phyloP scores from a whole-genome alignment of 2,888 invertebrate genomes.

The Volucella bombylans region DNA sequence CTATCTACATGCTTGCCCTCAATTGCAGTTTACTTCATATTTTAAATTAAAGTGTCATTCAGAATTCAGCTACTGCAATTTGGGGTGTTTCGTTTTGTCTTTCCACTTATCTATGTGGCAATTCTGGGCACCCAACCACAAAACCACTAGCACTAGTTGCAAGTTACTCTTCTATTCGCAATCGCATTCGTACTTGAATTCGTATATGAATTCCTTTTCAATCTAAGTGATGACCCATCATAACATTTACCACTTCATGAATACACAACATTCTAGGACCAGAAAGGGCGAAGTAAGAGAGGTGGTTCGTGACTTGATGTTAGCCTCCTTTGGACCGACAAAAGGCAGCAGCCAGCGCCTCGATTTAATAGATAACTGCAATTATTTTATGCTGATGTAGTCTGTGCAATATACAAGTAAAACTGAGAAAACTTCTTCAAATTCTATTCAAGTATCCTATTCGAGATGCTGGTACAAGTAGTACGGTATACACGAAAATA shows the following conservation, averaged over 20 bases:
- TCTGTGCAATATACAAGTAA: not conserved
- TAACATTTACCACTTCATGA: slow-evolving; percentile 69
- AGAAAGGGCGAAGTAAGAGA: not conserved
- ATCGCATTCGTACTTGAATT: no score
- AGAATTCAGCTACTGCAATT: slow-evolving; percentile 14
- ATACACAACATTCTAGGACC: slow-evolving; percentile 21
- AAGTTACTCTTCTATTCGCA: no score
- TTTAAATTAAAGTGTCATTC: slow-evolving; percentile 60
- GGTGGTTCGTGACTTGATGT: not conserved
- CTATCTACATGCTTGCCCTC: slow-evolving; percentile 10
- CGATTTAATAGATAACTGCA: slow-evolving; percentile 43
- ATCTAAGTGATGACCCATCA: slow-evolving; percentile 72
- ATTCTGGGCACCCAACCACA: slow-evolving; percentile 21
- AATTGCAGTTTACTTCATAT: slow-evolving; percentile 47
- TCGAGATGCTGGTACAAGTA: not conserved
- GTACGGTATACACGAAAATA: not conserved
- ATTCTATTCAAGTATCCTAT: slow-evolving; percentile 12
- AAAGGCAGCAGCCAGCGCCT: slow-evolving; percentile 13
- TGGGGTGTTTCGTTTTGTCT: not conserved
- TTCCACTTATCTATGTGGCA: not conserved
- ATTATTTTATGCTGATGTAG: slow-evolving; percentile 68
- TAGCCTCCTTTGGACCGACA: slow-evolving; percentile 1
- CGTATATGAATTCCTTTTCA: slow-evolving; percentile 16
- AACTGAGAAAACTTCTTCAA: slow-evolving; percentile 36
- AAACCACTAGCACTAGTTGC: slow-evolving; percentile 27